Conservation (phyloP, 2,888 invertebrate genomes). For the Perdita meconis region DNA sequence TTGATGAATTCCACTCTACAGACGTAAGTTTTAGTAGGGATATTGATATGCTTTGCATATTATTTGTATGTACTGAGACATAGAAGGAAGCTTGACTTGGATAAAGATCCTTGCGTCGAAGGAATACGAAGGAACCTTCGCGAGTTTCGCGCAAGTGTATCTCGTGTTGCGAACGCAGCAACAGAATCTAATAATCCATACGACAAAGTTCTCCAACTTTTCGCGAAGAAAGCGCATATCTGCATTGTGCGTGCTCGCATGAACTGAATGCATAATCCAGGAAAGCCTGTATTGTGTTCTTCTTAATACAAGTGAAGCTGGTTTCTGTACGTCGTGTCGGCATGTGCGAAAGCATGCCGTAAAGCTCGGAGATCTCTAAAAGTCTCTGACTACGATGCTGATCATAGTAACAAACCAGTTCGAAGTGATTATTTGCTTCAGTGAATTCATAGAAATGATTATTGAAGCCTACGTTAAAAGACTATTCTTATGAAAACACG, state of each 20-base stretch:
- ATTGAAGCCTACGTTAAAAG: no score
- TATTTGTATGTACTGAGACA: no score
- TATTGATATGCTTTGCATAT: no score
- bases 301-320: not conserved
- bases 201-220: not conserved
- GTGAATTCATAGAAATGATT: no score
- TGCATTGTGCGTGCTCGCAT: not conserved
- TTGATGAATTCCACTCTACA: no score
- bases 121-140: no score
- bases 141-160: no score
- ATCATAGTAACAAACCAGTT: not conserved
- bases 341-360: not conserved
- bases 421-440: not conserved
- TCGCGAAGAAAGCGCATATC: not conserved
- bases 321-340: not conserved
- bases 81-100: no score
- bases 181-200: slow-evolving; percentile 9
- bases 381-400: not conserved
- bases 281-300: not conserved
- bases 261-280: not conserved
- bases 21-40: no score
- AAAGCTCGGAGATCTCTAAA: not conserved
- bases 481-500: no score
- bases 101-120: no score
- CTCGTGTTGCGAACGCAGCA: not conserved